These are phyloP conservation scores for Vombatus ursinus DNA, from an alignment of 2,113 vertebrate genomes.

Conservation along the genomic window DNA sequence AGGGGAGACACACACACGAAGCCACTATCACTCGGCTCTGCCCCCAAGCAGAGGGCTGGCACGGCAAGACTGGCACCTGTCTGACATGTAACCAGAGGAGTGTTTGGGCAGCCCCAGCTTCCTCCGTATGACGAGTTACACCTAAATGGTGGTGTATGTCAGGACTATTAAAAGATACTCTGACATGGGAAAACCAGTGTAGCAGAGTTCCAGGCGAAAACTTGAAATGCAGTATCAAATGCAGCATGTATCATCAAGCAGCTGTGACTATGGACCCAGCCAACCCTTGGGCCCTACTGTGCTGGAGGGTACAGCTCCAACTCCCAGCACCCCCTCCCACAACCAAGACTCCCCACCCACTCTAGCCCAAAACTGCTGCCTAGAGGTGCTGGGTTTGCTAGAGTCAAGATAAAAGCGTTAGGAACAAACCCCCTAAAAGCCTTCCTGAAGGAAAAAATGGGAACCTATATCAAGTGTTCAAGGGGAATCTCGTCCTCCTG, in stretches of 20 bases:
- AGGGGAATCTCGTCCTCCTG: not conserved
- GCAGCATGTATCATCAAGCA: not conserved
- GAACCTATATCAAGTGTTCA: not conserved
- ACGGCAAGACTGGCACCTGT: not conserved
- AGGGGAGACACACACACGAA: not conserved
- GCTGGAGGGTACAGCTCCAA: accelerated
- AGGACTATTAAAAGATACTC: conserved; percentile 10
- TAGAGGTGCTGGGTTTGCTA: too few relatives aligned
- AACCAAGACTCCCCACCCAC: too few relatives aligned
- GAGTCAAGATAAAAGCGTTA: not conserved
- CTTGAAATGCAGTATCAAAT: not conserved
- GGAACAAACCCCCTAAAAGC: too few relatives aligned
- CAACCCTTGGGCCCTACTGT: not conserved
- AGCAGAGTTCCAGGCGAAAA: not conserved
- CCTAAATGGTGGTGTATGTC: not conserved
- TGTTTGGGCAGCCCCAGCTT: not conserved
- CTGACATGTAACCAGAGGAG: conserved; percentile 36
- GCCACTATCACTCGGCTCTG: not conserved
- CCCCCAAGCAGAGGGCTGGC: not conserved
- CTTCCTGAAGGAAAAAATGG: not conserved
- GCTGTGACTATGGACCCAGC: not conserved
- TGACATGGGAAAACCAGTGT: too few relatives aligned
- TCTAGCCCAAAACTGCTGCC: too few relatives aligned
- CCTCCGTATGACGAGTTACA: conserved; percentile 25
- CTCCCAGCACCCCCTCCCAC: too few relatives aligned